phyloP scores from a whole-genome alignment of 2,113 vertebrate species.

The Leptobrachium leishanense region DNA sequence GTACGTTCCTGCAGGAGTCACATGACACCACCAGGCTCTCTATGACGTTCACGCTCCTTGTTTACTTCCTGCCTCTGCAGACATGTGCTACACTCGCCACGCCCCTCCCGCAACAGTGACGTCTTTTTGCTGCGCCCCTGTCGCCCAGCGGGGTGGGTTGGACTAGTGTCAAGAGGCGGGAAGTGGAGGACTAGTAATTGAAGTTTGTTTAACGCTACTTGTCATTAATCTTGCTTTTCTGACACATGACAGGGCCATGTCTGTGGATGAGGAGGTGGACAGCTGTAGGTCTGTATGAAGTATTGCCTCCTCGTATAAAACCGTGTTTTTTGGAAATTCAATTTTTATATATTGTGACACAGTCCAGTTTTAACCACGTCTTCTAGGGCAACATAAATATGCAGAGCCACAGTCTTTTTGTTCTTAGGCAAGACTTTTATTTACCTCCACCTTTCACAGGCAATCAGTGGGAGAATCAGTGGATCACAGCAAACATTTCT shows the following conservation, averaged over 20 bases:
- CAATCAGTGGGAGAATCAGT: too few relatives aligned
- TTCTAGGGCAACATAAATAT: too few relatives aligned
- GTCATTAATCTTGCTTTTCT: neutral
- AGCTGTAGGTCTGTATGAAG: constrained; percentile 23
- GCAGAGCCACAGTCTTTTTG: too few relatives aligned
- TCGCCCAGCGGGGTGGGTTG: neutral
- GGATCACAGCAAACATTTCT: too few relatives aligned
- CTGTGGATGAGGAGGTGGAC: neutral
- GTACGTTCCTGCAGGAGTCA: neutral
- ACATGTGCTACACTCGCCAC: neutral
- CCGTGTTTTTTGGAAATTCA: too few relatives aligned
- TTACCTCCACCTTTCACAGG: too few relatives aligned
- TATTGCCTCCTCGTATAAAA: too few relatives aligned
- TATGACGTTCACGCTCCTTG: neutral
- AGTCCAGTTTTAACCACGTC: too few relatives aligned
- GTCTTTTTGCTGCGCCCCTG: neutral
- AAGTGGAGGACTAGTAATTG: neutral
- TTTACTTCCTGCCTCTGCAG: neutral
- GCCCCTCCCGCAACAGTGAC: constrained; percentile 2
- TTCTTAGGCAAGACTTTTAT: too few relatives aligned
- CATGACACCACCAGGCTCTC: neutral
- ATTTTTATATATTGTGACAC: too few relatives aligned
- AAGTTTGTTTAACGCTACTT: too few relatives aligned
- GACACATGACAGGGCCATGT: neutral
- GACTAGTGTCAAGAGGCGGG: neutral